phyloP scores from a whole-genome alignment of 2,888 invertebrate species.

The Thumatha senex region DNA sequence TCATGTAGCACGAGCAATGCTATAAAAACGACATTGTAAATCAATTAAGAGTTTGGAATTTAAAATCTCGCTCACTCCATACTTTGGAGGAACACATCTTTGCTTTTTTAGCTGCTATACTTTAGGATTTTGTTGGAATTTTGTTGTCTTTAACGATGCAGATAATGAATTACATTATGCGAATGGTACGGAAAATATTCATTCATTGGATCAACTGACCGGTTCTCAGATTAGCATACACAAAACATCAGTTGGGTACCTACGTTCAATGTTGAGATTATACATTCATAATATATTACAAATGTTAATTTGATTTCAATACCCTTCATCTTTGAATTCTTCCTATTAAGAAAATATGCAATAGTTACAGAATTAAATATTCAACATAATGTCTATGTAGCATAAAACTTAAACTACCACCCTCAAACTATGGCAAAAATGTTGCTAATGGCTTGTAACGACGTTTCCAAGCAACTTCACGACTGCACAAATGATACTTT shows the following conservation, averaged over 20 bases:
- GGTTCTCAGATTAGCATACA: slow-evolving; percentile 40
- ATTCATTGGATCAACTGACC: slow-evolving; percentile 40
- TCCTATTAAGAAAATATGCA: slow-evolving; percentile 51
- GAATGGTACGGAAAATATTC: slow-evolving; percentile 42
- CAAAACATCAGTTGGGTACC: slow-evolving; percentile 25
- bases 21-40: slow-evolving; percentile 46
- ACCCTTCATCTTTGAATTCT: slow-evolving; percentile 32
- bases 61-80: slow-evolving; percentile 23
- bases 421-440: slow-evolving; percentile 58
- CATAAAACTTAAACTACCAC: slow-evolving; percentile 41
- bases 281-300: slow-evolving; percentile 15
- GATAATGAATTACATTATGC: slow-evolving; percentile 45
- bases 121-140: slow-evolving; percentile 45
- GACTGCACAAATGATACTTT: slow-evolving; percentile 70
- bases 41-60: slow-evolving; percentile 23
- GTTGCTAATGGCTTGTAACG: slow-evolving; percentile 63
- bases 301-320: slow-evolving; percentile 27
- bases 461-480: slow-evolving; percentile 56
- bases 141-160: slow-evolving; percentile 45
- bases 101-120: slow-evolving; percentile 21
- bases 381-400: slow-evolving; percentile 37
- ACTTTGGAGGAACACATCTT: slow-evolving; percentile 40
- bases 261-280: slow-evolving; percentile 24
- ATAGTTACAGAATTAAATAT: slow-evolving; percentile 48
- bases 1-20: slow-evolving; percentile 13